These are phyloP conservation scores for Promerops cafer DNA, from an alignment of 2,113 vertebrate genomes.

Conservation along the genomic window DNA sequence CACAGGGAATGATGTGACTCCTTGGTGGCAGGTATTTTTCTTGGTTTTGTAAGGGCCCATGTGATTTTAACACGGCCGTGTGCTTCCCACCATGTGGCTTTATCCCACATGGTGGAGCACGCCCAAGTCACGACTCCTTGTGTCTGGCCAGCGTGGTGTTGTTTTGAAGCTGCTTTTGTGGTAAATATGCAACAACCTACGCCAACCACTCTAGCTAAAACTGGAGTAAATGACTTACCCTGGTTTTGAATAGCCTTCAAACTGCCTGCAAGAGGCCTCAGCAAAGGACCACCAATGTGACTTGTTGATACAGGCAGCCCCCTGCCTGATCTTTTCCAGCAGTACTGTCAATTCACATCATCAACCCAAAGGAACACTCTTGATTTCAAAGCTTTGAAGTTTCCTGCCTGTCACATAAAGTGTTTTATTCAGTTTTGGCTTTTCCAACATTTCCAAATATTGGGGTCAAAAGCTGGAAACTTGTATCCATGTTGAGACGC, in stretches of 20 bases:
- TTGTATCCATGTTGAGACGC: fast-evolving
- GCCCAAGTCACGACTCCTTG: background rate
- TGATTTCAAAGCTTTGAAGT: background rate
- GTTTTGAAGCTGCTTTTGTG: background rate
- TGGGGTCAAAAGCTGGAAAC: background rate
- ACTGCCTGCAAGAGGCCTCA: background rate
- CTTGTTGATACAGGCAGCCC: background rate
- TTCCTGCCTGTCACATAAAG: background rate
- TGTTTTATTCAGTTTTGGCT: background rate
- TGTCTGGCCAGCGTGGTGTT: background rate
- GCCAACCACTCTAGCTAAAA: background rate
- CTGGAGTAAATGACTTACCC: background rate
- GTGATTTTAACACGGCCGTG: fast-evolving
- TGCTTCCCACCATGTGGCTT: background rate
- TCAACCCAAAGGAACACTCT: background rate
- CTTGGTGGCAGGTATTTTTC: background rate
- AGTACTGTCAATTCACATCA: fast-evolving
- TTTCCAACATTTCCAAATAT: background rate
- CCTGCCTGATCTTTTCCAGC: background rate
- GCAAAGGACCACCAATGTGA: background rate
- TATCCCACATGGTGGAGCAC: background rate
- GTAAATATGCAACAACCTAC: background rate
- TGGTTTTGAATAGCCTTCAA: background rate
- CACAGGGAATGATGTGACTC: background rate
- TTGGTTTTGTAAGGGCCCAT: background rate